Base-by-base conservation (phyloP, 2,113 vertebrate genomes). In the Coryphaenoides rupestris region DNA sequence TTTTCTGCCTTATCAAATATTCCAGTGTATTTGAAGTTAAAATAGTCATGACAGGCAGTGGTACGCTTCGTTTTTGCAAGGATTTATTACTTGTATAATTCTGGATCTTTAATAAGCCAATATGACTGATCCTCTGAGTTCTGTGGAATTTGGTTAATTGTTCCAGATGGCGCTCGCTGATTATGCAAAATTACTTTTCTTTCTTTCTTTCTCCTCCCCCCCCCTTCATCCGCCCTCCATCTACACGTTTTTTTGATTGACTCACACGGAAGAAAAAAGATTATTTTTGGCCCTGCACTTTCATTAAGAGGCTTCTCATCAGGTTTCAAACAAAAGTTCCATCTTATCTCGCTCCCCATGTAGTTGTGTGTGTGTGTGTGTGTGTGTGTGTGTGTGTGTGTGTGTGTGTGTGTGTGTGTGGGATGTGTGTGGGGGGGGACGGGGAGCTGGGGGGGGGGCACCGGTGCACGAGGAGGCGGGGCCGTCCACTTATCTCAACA, bases 71-170 rank as follows among this genome's bases (percentile, higher is more conserved):
- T 96, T 98, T 96, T 96, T 93, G 93, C 91, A 91, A 94, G 94
- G 95, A 99, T 98, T 98, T 98, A 98, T 98, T 94, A 95, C 95
- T 96, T 93, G 93, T 95, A 94, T 98, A 98, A 98, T 98, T 98
- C 96, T 93, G 94, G 94, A 98, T 97, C 95, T 98, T 98, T 97
- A 98, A 98, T 98, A 97, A 97, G 95, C 93, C 94, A 94, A 95
- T 95, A 95, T 96, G 95, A 98, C 94, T 95, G 95, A 96, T 98
- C 94, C 95, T 95, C 93, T 86, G 92, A 95, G 93, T 98, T 96
- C 94, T 95, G 95, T 96, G 94, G 93, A 98, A 97, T 94, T 94
- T 92, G 88, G 94, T 98, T 99, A 98, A 99, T 99, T 99, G 97
- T 98, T 98, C 96, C 97, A 99, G 97, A 98, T 98, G 97, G 97